Base-by-base conservation (phyloP, 2,888 invertebrate genomes). In the Leistus spinibarbis region DNA sequence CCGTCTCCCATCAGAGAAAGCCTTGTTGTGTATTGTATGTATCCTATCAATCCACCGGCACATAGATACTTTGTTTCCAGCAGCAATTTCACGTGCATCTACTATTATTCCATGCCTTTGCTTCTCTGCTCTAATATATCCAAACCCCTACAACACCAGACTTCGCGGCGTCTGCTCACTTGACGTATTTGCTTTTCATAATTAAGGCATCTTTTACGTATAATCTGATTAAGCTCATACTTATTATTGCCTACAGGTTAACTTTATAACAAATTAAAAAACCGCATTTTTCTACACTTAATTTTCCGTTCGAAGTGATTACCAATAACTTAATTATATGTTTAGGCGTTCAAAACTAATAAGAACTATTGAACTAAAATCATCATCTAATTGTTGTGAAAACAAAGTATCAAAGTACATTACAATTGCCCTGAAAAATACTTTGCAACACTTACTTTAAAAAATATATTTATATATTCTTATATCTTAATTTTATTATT, bases 1-100 rank as follows among this genome's bases (percentile, higher is more conserved):
- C 63, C 79, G 62, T 80, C 79, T 79, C 77, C 78, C 80, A 77
- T 66, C 76, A 70, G 40, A 77, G 78, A 77, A 76, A 74, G 70
- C 69, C 67, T 69, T 69, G 68, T 77, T 23, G 65, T 65, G 66
- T 67, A 77, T 72, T 69, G 77, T 79, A 76, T 76, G 70, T 60
- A 54, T 54, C 54, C 17, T 54, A 17, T 60, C 60, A 22, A 10
- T 60, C 20, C 60, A 20, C 62, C 7, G 54, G 13, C 20, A 76
- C 78, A 72, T 70, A 77, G 77, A 77, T 77, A 78, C 78, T 71
- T 70, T 76, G 70, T 70, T 70, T 70, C 64, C 71, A 72, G 17
- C 68, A 76, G 22, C 77, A 69, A 67, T 73, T 24, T 24, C 16
- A 23, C 63, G n/a, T 22, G n/a, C 20, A 22, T 20, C 7, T 9